A percentile compares a stretch with the other conserved stretches of the same genome.
These are phyloP conservation scores for Brachionus plicatilis DNA, from an alignment of 1,140 invertebrate species.

Conservation along the genomic window DNA sequence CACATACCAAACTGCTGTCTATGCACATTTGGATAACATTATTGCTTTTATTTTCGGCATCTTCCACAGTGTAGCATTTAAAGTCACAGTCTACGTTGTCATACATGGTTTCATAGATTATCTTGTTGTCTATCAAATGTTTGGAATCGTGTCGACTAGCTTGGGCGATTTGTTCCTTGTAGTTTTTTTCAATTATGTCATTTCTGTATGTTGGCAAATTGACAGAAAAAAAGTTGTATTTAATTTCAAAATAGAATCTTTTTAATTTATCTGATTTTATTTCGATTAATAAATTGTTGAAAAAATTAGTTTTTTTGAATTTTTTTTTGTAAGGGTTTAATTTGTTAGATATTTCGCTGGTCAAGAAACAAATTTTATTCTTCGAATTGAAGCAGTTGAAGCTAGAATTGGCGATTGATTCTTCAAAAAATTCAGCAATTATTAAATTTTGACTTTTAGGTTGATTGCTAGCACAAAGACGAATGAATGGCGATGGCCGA, in stretches of 20 bases:
- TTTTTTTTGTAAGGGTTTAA: neutral
- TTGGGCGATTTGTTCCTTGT: neutral
- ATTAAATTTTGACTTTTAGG: conserved; percentile 29
- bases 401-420: conserved; percentile 23
- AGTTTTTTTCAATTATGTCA: conserved; percentile 9
- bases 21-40: conserved; percentile 6
- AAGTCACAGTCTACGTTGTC: neutral
- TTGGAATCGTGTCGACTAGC: neutral
- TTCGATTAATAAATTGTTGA: neutral
- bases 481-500: neutral
- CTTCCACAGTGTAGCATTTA: neutral
- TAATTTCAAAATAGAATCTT: neutral
- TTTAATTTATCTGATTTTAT: conserved; percentile 14
- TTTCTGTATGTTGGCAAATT: neutral
- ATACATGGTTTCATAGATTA: neutral
- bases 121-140: neutral
- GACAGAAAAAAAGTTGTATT: conserved; percentile 6
- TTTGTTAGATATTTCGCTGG: neutral
- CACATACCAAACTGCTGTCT: conserved; percentile 13
- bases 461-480: neutral
- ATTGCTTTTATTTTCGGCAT: neutral
- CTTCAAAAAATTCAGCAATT: conserved; percentile 30
- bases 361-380: conserved; percentile 18
- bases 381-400: conserved; percentile 16
- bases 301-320: neutral